These are phyloP conservation scores for Orbicella faveolata DNA, from an alignment of 64 coral and sea anemone species.

Conservation along the genomic window DNA sequence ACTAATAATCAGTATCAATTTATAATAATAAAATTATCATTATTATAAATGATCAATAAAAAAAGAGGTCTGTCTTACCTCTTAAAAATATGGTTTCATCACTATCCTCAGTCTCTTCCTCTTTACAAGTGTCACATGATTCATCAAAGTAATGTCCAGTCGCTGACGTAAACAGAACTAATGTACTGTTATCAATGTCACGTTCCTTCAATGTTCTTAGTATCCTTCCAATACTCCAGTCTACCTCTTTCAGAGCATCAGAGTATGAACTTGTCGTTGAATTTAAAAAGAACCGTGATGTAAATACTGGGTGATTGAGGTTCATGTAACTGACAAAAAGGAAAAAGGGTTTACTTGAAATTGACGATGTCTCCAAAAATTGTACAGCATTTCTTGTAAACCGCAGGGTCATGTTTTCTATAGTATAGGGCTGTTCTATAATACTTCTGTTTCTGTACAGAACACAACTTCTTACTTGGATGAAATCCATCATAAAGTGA, in stretches of 20 bases:
- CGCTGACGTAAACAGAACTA: slow-evolving; percentile 73
- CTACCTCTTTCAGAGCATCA: slow-evolving; percentile 71
- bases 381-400: slow-evolving; percentile 81
- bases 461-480: slow-evolving; percentile 75
- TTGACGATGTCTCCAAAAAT: slow-evolving; percentile 57
- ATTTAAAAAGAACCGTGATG: slow-evolving; percentile 60
- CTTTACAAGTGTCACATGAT: slow-evolving; percentile 5
- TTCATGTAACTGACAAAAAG: slow-evolving; percentile 79
- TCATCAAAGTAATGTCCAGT: slow-evolving; percentile 46
- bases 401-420: slow-evolving; percentile 81
- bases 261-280: slow-evolving; percentile 22
- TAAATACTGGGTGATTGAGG: slow-evolving; percentile 62
- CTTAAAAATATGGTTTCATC: neutral
- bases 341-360: slow-evolving; percentile 65
- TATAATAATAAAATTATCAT: neutral
- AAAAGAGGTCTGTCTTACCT: neutral
- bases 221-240: slow-evolving; percentile 95
- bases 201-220: slow-evolving; percentile 32
- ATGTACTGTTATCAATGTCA: slow-evolving; percentile 54
- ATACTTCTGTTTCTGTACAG: slow-evolving; percentile 71
- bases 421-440: slow-evolving; percentile 76
- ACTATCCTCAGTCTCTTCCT: neutral
- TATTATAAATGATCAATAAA: neutral
- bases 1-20: too few species aligned
- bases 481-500: slow-evolving; percentile 51